phyloP scores from a whole-genome alignment of 2,113 vertebrate species.

The Vulpes ferrilata region DNA sequence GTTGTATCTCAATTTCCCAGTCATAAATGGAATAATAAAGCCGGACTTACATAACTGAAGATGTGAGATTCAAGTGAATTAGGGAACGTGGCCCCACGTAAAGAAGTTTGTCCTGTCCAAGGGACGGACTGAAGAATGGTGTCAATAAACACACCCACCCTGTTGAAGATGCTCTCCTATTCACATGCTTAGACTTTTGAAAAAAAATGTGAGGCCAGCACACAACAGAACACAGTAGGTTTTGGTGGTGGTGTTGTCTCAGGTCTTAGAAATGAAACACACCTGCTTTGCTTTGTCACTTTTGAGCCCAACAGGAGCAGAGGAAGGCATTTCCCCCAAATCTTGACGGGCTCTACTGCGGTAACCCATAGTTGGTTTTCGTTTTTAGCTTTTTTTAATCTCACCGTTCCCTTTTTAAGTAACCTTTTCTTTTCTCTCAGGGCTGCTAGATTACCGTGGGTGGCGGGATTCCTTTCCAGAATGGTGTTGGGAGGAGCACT shows the following conservation, averaged over 20 bases:
- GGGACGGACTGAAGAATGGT: rapidly evolving
- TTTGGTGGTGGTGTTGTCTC: not conserved
- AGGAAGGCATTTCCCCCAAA: not conserved
- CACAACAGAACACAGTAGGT: not conserved
- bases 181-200: not conserved
- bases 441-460: not conserved
- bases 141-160: not conserved
- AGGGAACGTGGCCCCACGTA: not conserved
- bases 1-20: not conserved
- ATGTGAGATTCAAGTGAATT: not conserved
- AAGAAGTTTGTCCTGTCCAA: not conserved
- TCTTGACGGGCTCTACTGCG: not conserved
- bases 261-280: not conserved
- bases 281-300: not conserved
- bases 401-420: not conserved
- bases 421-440: not conserved
- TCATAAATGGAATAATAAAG: not conserved
- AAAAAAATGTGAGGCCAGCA: not conserved
- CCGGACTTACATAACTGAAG: not conserved
- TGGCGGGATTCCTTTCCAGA: not conserved
- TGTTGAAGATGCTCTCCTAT: not conserved
- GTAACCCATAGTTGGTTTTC: not conserved
- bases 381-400: not conserved
- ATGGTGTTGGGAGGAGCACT: not conserved
- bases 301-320: not conserved